Percentiles rank a stretch among this genome's conserved stretches.
These are phyloP conservation scores for Anguilla pacifica DNA, from an alignment of 2,797 vertebrate genomes.

Conservation along the genomic window DNA sequence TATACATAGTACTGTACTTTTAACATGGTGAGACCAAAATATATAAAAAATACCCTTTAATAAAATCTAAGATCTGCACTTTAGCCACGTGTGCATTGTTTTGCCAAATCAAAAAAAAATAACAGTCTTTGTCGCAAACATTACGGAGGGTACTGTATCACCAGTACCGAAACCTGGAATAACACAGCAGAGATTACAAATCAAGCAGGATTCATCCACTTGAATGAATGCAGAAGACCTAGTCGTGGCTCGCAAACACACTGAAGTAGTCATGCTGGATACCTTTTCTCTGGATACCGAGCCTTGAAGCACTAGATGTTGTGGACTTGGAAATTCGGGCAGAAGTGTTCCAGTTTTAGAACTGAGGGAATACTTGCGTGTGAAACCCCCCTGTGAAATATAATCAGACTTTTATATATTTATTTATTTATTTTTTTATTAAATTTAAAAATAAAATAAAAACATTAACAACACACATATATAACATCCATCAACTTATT, in stretches of 20 bases:
- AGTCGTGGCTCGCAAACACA: neutral
- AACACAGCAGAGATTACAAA: neutral
- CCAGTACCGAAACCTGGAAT: neutral
- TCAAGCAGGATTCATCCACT: too few relatives aligned
- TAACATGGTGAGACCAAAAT: too few relatives aligned
- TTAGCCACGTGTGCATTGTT: too few relatives aligned
- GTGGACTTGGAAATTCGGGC: constrained; percentile 93
- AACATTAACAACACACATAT: neutral
- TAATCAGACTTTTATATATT: neutral
- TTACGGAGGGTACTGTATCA: neutral
- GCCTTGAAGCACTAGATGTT: constrained; percentile 90
- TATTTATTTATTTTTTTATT: too few relatives aligned
- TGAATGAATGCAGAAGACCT: neutral
- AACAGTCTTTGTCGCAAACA: too few relatives aligned
- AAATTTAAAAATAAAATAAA: too few relatives aligned
- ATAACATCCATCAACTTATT: neutral
- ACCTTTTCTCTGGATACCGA: constrained; percentile 95
- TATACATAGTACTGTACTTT: neutral
- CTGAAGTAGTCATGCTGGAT: constrained; percentile 24
- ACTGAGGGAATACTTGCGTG: constrained; percentile 95
- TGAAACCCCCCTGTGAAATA: constrained; percentile 88
- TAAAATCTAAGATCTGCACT: too few relatives aligned
- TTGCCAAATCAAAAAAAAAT: too few relatives aligned
- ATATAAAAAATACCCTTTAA: too few relatives aligned
- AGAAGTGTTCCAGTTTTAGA: constrained; percentile 97